phyloP scores from a whole-genome alignment of 2,113 vertebrate genomes.

The Scomber scombrus region DNA sequence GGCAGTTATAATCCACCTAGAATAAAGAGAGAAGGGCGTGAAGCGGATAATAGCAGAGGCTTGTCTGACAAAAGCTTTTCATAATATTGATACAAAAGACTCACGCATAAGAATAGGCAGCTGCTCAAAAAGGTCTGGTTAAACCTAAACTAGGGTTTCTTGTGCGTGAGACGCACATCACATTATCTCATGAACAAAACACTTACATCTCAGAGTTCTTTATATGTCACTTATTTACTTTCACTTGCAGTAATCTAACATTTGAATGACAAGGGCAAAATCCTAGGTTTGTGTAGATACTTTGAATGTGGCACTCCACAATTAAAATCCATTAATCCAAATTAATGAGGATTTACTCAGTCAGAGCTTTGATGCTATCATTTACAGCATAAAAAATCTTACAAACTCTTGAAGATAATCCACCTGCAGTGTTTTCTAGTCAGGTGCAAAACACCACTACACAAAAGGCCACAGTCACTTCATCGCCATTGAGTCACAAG shows the following conservation, averaged over 20 bases:
- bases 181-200: constrained; percentile 57
- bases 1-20: constrained; percentile 52
- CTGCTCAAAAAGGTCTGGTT: constrained; percentile 68
- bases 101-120: constrained; percentile 63
- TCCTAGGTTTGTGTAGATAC: constrained; percentile 27
- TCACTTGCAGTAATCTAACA: constrained; percentile 28
- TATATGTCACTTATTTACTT: constrained; percentile 32
- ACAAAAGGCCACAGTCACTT: constrained; percentile 58
- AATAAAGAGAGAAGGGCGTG: constrained; percentile 68
- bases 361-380: constrained; percentile 5
- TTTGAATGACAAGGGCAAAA: constrained; percentile 30
- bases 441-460: constrained; percentile 67
- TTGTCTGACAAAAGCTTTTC: constrained; percentile 84
- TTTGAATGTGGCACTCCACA: constrained; percentile 24
- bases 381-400: background rate
- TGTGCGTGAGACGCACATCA: constrained; percentile 43
- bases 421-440: constrained; percentile 76
- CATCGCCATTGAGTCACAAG: constrained; percentile 69
- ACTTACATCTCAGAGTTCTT: constrained; percentile 35
- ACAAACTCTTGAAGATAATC: constrained; percentile 53
- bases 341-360: constrained; percentile 33
- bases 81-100: constrained; percentile 82
- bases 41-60: constrained; percentile 84
- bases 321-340: background rate
- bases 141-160: constrained; percentile 71